These are phyloP conservation scores for Amblyornis subalaris DNA, from an alignment of 2,113 vertebrate genomes.

Conservation along the genomic window DNA sequence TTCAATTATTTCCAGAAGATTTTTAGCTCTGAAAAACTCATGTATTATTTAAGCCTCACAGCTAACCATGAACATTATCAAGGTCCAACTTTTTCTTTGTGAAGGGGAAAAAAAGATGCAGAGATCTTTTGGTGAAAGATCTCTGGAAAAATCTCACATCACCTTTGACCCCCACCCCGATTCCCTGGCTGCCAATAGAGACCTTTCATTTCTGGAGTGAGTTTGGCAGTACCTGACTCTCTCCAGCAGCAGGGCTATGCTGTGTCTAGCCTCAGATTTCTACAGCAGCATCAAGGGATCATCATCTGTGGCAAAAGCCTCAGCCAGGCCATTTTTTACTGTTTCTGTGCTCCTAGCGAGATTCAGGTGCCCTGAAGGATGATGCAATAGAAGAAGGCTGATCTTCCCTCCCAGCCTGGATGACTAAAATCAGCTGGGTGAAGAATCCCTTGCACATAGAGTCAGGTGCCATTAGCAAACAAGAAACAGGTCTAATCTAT, in stretches of 20 bases:
- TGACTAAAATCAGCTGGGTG: not conserved
- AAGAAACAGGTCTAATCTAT: not conserved
- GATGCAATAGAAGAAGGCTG: not conserved
- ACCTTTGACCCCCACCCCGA: not conserved
- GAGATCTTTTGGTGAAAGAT: not conserved
- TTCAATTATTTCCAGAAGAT: conserved; percentile 16
- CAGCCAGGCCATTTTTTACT: not conserved
- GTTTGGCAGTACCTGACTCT: not conserved
- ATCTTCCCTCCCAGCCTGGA: not conserved
- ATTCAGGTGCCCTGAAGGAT: not conserved
- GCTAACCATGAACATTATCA: not conserved
- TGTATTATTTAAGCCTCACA: conserved; percentile 27
- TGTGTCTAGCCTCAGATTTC: not conserved
- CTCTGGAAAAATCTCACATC: not conserved
- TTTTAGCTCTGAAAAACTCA: conserved; percentile 4
- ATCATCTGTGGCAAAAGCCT: not conserved
- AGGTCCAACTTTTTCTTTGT: not conserved
- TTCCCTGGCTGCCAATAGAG: not conserved
- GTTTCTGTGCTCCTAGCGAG: not conserved
- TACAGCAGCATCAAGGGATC: not conserved
- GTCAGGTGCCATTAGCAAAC: not conserved
- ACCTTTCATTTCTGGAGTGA: not conserved
- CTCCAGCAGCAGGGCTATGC: not conserved
- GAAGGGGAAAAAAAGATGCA: no score
- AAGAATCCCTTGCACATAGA: not conserved